These are phyloP conservation scores for Chorisops tibialis DNA, from an alignment of 2,888 invertebrate species.

Conservation along the genomic window DNA sequence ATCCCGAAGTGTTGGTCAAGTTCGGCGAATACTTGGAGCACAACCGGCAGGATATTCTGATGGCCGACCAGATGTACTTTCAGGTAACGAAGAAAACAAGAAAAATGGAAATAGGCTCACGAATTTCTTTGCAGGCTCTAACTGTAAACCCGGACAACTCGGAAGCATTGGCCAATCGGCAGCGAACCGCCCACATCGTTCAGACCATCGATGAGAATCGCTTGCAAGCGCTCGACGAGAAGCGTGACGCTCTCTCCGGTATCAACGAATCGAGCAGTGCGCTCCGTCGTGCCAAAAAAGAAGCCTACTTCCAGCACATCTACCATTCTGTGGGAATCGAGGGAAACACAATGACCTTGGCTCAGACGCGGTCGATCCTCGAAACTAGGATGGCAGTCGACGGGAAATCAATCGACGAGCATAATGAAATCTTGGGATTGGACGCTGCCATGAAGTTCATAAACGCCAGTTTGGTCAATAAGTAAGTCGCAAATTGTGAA, in stretches of 20 bases:
- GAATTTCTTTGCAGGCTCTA: slow-evolving; percentile 58
- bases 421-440: slow-evolving; percentile 92
- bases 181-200: slow-evolving; percentile 82
- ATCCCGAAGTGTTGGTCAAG: slow-evolving; percentile 87
- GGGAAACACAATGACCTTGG: slow-evolving; percentile 93
- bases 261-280: slow-evolving; percentile 79
- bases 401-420: slow-evolving; percentile 92
- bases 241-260: slow-evolving; percentile 74
- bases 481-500: slow-evolving; percentile 44
- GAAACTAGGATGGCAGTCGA: slow-evolving; percentile 85
- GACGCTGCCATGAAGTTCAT: slow-evolving; percentile 95
- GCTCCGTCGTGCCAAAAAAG: slow-evolving; percentile 82
- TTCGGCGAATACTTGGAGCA: slow-evolving; percentile 92
- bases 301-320: slow-evolving; percentile 93
- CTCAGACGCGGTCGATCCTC: slow-evolving; percentile 85
- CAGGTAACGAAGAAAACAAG: slow-evolving; percentile 54
- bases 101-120: not conserved
- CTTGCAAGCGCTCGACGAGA: slow-evolving; percentile 66
- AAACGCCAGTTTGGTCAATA: slow-evolving; percentile 71
- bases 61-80: slow-evolving; percentile 87
- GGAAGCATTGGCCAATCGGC: slow-evolving; percentile 73
- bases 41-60: slow-evolving; percentile 76
- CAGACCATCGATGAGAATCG: slow-evolving; percentile 76
- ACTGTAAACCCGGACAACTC: slow-evolving; percentile 78
- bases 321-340: slow-evolving; percentile 97